A percentile compares a stretch with the other conserved stretches of the same genome.
Conservation (phyloP, 2,113 vertebrate genomes). For the Lampris incognitus region DNA sequence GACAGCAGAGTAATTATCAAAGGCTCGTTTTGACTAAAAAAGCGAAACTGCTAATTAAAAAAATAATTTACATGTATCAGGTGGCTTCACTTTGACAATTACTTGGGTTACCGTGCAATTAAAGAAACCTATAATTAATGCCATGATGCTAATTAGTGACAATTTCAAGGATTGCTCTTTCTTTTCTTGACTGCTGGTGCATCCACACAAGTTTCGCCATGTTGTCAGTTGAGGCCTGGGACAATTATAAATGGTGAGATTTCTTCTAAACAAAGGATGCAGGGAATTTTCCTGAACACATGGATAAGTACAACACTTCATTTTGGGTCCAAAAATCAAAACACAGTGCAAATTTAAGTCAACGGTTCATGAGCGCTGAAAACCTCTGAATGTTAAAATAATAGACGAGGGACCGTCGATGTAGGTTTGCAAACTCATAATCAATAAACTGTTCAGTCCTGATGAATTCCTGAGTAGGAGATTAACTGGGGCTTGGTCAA, state of each 20-base stretch:
- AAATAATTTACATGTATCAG: slow-evolving; percentile 82
- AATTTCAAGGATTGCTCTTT: slow-evolving; percentile 66
- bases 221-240: slow-evolving; percentile 36
- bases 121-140: slow-evolving; percentile 82
- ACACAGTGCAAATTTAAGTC: background rate
- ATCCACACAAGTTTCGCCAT: slow-evolving; percentile 36
- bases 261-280: slow-evolving; percentile 54
- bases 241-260: slow-evolving; percentile 33
- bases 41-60: slow-evolving; percentile 78
- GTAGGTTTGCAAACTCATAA: no score
- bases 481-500: background rate
- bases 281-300: slow-evolving; percentile 43
- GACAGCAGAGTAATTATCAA: slow-evolving; percentile 75
- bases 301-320: slow-evolving; percentile 27
- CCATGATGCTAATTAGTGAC: slow-evolving; percentile 81
- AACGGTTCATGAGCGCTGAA: background rate
- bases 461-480: background rate
- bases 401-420: background rate
- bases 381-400: background rate
- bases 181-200: slow-evolving; percentile 55
- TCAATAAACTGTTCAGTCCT: background rate
- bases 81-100: slow-evolving; percentile 83
- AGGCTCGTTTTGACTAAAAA: slow-evolving; percentile 63
- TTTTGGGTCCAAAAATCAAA: slow-evolving; percentile 16
- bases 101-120: slow-evolving; percentile 81